Percentiles rank a stretch among this genome's conserved stretches.
phyloP scores from a whole-genome alignment of 2,797 vertebrate species.

The Coregonus ussuriensis region DNA sequence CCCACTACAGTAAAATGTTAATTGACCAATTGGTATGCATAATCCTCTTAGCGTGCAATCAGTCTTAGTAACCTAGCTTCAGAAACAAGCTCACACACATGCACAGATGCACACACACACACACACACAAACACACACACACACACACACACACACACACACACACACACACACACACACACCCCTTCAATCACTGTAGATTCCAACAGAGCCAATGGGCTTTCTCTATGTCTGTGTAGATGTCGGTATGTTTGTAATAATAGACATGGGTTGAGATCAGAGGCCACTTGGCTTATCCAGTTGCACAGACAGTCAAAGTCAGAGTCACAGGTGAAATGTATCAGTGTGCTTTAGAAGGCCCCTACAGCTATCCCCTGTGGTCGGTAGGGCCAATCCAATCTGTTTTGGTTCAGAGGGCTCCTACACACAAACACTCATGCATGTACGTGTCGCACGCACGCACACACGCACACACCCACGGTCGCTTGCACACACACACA shows the following conservation, averaged over 20 bases:
- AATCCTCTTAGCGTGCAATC: not conserved
- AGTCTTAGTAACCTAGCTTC: not conserved
- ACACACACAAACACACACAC: too few species aligned
- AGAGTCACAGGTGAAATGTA: constrained; percentile 41
- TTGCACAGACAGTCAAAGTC: constrained; percentile 1
- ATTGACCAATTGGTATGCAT: not conserved
- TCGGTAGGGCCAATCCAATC: constrained; percentile 42
- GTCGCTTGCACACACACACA: too few species aligned
- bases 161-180: not conserved
- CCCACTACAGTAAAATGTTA: not conserved
- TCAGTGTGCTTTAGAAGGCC: constrained; percentile 48
- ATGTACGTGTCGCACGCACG: not conserved
- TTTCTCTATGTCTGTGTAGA: not conserved
- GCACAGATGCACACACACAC: not conserved
- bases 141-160: not conserved
- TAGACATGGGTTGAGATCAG: constrained; percentile 39
- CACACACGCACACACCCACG: not conserved
- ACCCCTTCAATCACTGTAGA: too few species aligned
- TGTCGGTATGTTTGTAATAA: constrained; percentile 7
- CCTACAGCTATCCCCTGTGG: constrained; percentile 28
- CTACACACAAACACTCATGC: constrained; percentile 15
- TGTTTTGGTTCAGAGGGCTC: constrained; percentile 21
- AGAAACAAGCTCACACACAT: not conserved
- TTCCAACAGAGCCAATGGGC: not conserved
- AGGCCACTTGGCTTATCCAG: constrained; percentile 17